Percentiles rank a stretch among this genome's conserved stretches.
These are phyloP conservation scores for Takifugu flavidus DNA, from an alignment of 2,113 vertebrate species.

Conservation along the genomic window DNA sequence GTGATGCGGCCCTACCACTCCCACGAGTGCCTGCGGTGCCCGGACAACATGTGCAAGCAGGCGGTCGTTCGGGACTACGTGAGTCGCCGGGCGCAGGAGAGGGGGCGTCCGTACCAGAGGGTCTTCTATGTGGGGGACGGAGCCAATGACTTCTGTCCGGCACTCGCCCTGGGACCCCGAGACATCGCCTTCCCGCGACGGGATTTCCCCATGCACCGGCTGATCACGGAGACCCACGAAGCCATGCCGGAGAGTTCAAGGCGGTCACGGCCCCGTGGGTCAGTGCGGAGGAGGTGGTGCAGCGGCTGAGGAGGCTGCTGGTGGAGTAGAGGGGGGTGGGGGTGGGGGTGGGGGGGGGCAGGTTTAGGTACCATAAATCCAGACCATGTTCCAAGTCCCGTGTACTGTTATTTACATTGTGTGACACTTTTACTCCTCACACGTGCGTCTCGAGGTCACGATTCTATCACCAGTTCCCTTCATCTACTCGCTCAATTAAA, in stretches of 20 bases:
- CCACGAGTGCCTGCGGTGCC: constrained; percentile 86
- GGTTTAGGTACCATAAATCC: too few relatives aligned
- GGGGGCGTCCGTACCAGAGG: constrained; percentile 80
- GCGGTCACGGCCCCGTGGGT: constrained; percentile 89
- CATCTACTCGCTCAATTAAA: too few relatives aligned
- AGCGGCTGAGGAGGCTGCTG: constrained; percentile 81
- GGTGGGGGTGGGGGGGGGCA: not conserved
- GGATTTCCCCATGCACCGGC: constrained; percentile 89
- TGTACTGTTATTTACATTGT: not conserved
- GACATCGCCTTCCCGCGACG: constrained; percentile 87
- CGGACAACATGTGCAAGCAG: constrained; percentile 94
- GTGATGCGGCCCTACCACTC: constrained; percentile 87
- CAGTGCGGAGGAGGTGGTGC: constrained; percentile 79
- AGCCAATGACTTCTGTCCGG: constrained; percentile 95
- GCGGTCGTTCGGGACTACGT: constrained; percentile 85
- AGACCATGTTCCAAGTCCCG: not conserved
- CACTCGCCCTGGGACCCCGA: constrained; percentile 68
- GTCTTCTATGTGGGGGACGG: constrained; percentile 93
- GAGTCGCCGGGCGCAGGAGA: constrained; percentile 78
- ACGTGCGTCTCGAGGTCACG: too few relatives aligned
- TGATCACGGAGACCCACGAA: constrained; percentile 83
- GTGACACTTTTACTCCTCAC: too few relatives aligned
- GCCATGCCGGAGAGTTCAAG: constrained; percentile 78
- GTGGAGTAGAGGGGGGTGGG: constrained; percentile 44
- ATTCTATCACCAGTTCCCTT: too few relatives aligned